Base-by-base conservation (phyloP, 2,797 vertebrate species). In the Micropoecilia bifurca region DNA sequence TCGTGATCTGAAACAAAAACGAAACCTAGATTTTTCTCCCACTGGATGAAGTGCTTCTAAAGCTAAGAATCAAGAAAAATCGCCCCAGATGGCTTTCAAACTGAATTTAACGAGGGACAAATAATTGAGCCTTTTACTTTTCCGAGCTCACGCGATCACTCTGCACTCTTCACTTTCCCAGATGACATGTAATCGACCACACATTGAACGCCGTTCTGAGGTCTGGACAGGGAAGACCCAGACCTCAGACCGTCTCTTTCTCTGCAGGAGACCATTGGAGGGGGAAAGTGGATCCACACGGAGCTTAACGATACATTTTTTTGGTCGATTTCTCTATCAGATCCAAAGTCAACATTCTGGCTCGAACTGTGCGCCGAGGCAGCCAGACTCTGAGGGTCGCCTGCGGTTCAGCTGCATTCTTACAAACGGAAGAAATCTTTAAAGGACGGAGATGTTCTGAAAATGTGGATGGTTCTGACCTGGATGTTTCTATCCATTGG, bases 1-100 rank as follows among this genome's bases (percentile, higher is more conserved):
- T 80, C n/a, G 98, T 99, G 78, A 99, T 97, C 98, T 99, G 90
- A 76, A 43, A 13, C 20, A 30, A 28, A 8, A 20, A 18, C 33
- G 1, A 10, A 53, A 2, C 4, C 4, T 48, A 16, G 1, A 36
- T 69, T 55, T 18, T n/a, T 39, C 14, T n/a, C 12, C 10, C 0
- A 41, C 48, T 3, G 18, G 6, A 20, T 18, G 16, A 36, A 25
- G 36, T 46, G 22, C 12, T 25, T 46, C 3, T 30, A 12, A 28
- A 43, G 12, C n/a, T 1, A 14, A 41, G 39, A 41, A 41, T 25
- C 20, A 36, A 63, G 9, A 22, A 41, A 28, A 68, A 22, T 68
- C 4, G 10, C 36, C 22, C 36, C 63, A 25, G 36, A 25, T 41
- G 63, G 9, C 20, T 68, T 68, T 39, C 7, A 9, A 36, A 36